Evolutionary conservation across 2,888 invertebrate species (phyloP).

Genomic region (Drosophila neonasuta): DNA sequence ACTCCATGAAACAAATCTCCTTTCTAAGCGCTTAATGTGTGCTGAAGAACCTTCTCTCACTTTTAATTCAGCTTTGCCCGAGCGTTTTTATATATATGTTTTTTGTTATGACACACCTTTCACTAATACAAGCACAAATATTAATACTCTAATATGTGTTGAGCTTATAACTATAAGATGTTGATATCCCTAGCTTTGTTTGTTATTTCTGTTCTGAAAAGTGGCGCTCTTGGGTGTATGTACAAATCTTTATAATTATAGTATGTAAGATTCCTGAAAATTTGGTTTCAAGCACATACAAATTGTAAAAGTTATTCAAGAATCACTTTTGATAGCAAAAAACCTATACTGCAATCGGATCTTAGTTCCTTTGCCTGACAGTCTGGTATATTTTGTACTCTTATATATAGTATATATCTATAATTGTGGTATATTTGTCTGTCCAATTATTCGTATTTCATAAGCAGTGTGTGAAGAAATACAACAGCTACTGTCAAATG

Average conservation of each 20-base stretch:
- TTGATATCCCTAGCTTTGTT: not conserved
- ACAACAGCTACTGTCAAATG: not conserved
- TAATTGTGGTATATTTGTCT: too few species aligned
- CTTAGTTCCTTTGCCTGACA: too few species aligned
- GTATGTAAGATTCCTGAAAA: too few species aligned
- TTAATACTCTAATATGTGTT: not conserved
- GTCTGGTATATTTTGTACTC: too few species aligned
- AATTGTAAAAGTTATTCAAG: too few species aligned
- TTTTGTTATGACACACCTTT: not conserved
- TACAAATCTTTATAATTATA: too few species aligned
- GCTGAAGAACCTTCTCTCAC: not conserved
- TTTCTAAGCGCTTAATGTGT: conserved; percentile 26
- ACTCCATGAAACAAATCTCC: conserved; percentile 16
- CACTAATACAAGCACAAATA: not conserved
- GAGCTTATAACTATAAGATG: not conserved
- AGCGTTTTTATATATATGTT: not conserved
- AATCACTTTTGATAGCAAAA: too few species aligned
- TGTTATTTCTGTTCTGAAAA: not conserved
- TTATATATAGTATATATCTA: too few species aligned
- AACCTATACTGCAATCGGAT: too few species aligned
- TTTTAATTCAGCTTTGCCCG: not conserved
- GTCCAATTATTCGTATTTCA: too few species aligned
- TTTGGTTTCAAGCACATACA: too few species aligned
- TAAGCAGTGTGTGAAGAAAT: not conserved
- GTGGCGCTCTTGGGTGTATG: too few species aligned